Base-by-base conservation (phyloP, 1,140 invertebrate species). In the Hypothenemus hampei region DNA sequence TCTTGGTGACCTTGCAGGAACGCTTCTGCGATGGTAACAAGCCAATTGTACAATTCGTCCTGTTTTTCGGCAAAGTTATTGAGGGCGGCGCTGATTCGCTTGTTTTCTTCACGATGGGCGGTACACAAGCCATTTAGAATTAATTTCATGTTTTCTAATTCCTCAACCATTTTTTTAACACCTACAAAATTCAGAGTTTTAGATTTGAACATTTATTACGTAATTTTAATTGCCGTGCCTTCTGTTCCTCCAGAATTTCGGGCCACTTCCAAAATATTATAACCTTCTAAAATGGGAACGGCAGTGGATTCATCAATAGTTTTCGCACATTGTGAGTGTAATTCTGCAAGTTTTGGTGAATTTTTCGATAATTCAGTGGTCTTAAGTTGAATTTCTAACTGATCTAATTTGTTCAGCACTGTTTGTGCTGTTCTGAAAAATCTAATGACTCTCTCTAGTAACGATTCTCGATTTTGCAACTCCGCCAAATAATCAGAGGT, bases 341-440 rank as follows among this genome's bases (percentile, higher is more conserved):
- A 75, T 66, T 83, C 79, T 43, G 79, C 81, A 40, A 87, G 76
- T 60, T 81, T 78, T 3, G 77, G 64, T 4, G 84, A 84, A 58
- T 80, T 81, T 24, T 78, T 70, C 2, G 81, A 75, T 65, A 85
- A 70, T 40, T 82, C 78, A 24, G 78, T 81, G 21, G 79, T 85
- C 29, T 80, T 80, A 48, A 90, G 67, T 63, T 90, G 84, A 60
- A 86, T 78, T 74, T 91, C 86, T 7, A 90, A 71, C 67, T 90
- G 84, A 69, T 87, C 84, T 48, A 90, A 66, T 70, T 87, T 86
- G 45, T 77, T 84, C 33, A 87, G 72, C 40, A 84, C 86, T 66
- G 78, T 80, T 74, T 86, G 79, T 35, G 83, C 82, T 45, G 75
- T 78, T 68, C 79, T 78, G 70, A 89, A 91, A 77, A 91, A 92